Evolutionary conservation across 2,797 vertebrate genomes (phyloP), one percentile per base, ranked within the genome.

Genomic region (Bradypus variegatus): DNA sequence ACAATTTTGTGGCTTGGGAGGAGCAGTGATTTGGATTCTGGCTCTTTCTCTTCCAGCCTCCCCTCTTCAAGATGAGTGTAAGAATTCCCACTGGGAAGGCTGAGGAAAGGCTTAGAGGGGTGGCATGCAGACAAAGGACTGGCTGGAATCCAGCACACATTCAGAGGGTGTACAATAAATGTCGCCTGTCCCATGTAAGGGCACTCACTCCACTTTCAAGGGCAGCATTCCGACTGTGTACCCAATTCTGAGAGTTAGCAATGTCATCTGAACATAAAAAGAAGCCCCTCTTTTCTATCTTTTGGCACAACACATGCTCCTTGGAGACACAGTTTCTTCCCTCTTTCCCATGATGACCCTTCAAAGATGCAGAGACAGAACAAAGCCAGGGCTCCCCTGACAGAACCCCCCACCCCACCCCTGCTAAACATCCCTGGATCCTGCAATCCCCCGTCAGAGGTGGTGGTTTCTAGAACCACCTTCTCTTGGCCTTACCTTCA

Each of bases 31-130:
- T 48, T 82, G 12, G 53, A 33, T 16, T 41, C 72, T 18, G 16
- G 13, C 50, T 75, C 13, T 29, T 29, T 8, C 55, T 9, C 33
- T 18, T 29, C 5, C 8, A n/a, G 23, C 14, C 13, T 29, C 1
- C 10, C 15, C 18, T 41, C 27, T 45, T 2, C 8, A 3, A 72
- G 48, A 73, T 18, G 18, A n/a, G 55, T 2, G 3, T 1, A 0
- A 1, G 9, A 3, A 38, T 10, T 48, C n/a, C 21, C 45, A 31
- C 1, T 7, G 36, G n/a, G 45, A 1, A 7, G n/a, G 45, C 80
- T 60, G n/a, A 31, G 10, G 50, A 65, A 75, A 75, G 76, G 7
- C 29, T 25, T 36, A 11, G 3, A 10, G 31, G 33, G 21, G 69
- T 29, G 9, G 38, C 15, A 5, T 58, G 33, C 29, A 62, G 0